Conservation (phyloP, 2,888 invertebrate genomes). For the Aspidiotus destructor region DNA sequence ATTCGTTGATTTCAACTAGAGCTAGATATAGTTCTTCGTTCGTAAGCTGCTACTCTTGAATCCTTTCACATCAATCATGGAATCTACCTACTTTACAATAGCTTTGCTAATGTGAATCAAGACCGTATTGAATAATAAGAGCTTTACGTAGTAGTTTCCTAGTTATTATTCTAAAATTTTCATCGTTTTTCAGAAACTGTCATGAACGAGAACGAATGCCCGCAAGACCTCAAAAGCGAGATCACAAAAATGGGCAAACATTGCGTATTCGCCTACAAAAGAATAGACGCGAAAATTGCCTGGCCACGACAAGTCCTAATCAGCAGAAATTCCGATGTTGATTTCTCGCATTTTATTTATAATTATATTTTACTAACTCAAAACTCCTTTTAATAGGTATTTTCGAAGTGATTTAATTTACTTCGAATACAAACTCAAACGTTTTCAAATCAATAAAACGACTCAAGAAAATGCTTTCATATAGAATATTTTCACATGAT, state of each 20-base stretch:
- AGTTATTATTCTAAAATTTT: background rate
- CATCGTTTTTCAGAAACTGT: slow-evolving; percentile 64
- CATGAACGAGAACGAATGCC: slow-evolving; percentile 78
- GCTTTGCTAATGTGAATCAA: background rate
- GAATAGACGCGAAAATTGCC: slow-evolving; percentile 92
- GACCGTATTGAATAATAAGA: background rate
- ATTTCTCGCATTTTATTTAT: background rate
- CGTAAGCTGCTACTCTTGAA: too few relatives aligned
- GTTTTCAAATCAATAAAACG: too few relatives aligned
- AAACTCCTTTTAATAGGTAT: too few relatives aligned
- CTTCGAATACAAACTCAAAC: too few relatives aligned
- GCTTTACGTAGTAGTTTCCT: background rate
- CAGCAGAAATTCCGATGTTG: slow-evolving; percentile 22
- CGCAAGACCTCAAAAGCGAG: slow-evolving; percentile 70
- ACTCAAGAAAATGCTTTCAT: too few relatives aligned
- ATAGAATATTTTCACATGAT: too few relatives aligned
- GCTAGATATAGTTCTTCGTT: too few relatives aligned
- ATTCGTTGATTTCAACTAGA: too few relatives aligned
- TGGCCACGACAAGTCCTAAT: slow-evolving; percentile 61
- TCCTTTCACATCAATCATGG: too few relatives aligned
- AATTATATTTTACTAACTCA: too few relatives aligned
- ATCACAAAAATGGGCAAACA: slow-evolving; percentile 54
- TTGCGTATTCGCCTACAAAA: slow-evolving; percentile 87
- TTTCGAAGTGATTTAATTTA: too few relatives aligned
- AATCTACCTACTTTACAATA: too few relatives aligned